A percentile compares a stretch with the other conserved stretches of the same genome.
Evolutionary conservation across 2,797 vertebrate species (phyloP).

Genomic region (Bradypodion ventrale): DNA sequence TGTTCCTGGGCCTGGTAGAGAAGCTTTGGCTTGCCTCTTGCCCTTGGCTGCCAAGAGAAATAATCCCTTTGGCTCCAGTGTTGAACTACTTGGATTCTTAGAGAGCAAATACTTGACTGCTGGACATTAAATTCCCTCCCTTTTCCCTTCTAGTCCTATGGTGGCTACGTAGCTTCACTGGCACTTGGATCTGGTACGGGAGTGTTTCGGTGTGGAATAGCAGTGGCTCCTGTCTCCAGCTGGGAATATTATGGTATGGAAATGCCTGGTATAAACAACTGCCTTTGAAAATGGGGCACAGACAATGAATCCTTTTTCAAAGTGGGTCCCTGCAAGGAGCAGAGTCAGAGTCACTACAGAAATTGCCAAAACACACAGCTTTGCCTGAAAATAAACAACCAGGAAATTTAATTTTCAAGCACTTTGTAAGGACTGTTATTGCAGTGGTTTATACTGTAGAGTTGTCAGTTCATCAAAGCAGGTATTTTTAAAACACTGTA

Average conservation of each 20-base stretch:
- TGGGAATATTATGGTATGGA: conserved; percentile 85
- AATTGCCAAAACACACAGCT: conserved; percentile 46
- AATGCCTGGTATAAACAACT: conserved; percentile 63
- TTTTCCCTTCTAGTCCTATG: conserved; percentile 80
- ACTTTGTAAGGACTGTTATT: conserved; percentile 32
- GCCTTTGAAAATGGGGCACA: conserved; percentile 58
- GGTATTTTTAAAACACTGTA: background rate
- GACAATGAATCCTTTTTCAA: conserved; percentile 64
- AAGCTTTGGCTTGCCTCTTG: conserved; percentile 25
- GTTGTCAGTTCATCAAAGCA: background rate
- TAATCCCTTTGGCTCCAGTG: conserved; percentile 29
- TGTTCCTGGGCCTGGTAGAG: conserved; percentile 20
- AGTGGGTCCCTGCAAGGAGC: conserved; percentile 62
- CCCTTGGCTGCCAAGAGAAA: conserved; percentile 35
- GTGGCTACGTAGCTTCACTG: conserved; percentile 81
- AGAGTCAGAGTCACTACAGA: conserved; percentile 44
- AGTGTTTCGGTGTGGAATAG: conserved; percentile 82
- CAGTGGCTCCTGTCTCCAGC: conserved; percentile 83
- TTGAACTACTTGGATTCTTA: conserved; percentile 40
- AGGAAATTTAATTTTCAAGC: conserved; percentile 43
- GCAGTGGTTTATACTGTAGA: background rate
- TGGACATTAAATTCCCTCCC: conserved; percentile 47
- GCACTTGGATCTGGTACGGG: conserved; percentile 79
- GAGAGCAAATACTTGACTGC: conserved; percentile 43
- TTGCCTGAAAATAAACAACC: conserved; percentile 56